Percentiles rank a stretch among this genome's conserved stretches.
Evolutionary conservation across 2,797 vertebrate genomes (phyloP).

Genomic region (Smutsia temminckii): DNA sequence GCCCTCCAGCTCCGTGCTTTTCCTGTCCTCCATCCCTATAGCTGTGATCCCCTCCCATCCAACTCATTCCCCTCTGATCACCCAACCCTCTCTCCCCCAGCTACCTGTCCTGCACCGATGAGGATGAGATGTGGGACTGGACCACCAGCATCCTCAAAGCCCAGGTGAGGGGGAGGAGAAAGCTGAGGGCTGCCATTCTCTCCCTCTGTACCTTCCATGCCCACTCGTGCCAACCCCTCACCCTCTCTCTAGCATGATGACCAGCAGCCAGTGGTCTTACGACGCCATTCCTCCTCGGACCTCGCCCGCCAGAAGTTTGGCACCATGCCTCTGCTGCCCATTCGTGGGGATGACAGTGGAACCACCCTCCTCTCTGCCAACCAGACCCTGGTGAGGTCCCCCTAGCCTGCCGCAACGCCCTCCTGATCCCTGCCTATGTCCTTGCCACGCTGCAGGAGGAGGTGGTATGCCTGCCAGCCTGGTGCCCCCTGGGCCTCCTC

Average conservation of each 20-base stretch:
- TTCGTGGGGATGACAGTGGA: constrained; percentile 94
- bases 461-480: neutral
- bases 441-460: neutral
- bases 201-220: neutral
- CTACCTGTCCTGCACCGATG: constrained; percentile 90
- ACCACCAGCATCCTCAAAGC: constrained; percentile 94
- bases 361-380: constrained; percentile 95
- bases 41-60: neutral
- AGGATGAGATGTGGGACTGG: constrained; percentile 97
- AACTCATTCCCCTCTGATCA: constrained; percentile 27
- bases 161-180: constrained; percentile 86
- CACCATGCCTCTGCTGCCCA: constrained; percentile 96
- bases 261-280: constrained; percentile 89
- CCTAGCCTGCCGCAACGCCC: accelerated
- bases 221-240: constrained; percentile 13
- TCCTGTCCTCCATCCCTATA: neutral
- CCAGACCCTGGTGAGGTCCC: constrained; percentile 92
- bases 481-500: neutral
- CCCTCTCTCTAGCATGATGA: constrained; percentile 88
- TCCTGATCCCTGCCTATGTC: neutral
- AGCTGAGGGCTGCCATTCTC: neutral
- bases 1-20: neutral
- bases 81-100: constrained; percentile 78
- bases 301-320: constrained; percentile 96
- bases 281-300: constrained; percentile 94